Evolutionary conservation across 2,113 vertebrate species (phyloP), one percentile per base, ranked within the genome.

Genomic region (Oreochromis aureus): DNA sequence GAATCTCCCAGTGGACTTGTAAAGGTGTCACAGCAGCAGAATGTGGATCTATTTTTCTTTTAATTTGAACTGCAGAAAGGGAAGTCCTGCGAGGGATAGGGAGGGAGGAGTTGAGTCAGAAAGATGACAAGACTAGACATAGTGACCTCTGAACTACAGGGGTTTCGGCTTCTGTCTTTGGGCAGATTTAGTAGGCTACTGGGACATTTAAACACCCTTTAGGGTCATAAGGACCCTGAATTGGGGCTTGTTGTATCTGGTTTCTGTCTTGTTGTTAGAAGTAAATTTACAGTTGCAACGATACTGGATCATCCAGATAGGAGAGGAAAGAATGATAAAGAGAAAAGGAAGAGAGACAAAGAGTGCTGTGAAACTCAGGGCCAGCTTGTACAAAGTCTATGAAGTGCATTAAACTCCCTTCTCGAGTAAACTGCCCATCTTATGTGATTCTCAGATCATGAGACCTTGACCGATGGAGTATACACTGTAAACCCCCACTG

Each of bases 71-170:
- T n/a, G 46, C n/a, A 53, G 46, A 76, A 53, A 71, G 58, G 82
- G 58, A 83, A 66, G 53, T 80, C 44, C 1, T 41, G 12, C 4
- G 71, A 51, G 73, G 41, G 19, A 1, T 12, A 11, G 8, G 16
- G 82, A 83, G 27, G 46, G 53, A 87, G 59, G 81, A 89, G 91
- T 84, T 91, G 89, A 89, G 36, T 88, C 58, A 27, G 59, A 87
- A 48, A 76, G 19, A 85, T 69, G 85, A 86, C 82, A 80, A 90
- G 81, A 86, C 89, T 54, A 71, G 87, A 92, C 85, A 76, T 2
- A 27, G 5, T 69, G 85, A 93, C 91, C 93, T 88, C 39, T 88
- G 88, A 91, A 87, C 88, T 78, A 30, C 66, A 82, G 85, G 51
- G 89, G 85, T 87, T 87, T 89, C 56, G 44, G 87, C 59, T 89